Evolutionary conservation across 2,888 invertebrate genomes (phyloP).

Genomic region (Netelia melanura): DNA sequence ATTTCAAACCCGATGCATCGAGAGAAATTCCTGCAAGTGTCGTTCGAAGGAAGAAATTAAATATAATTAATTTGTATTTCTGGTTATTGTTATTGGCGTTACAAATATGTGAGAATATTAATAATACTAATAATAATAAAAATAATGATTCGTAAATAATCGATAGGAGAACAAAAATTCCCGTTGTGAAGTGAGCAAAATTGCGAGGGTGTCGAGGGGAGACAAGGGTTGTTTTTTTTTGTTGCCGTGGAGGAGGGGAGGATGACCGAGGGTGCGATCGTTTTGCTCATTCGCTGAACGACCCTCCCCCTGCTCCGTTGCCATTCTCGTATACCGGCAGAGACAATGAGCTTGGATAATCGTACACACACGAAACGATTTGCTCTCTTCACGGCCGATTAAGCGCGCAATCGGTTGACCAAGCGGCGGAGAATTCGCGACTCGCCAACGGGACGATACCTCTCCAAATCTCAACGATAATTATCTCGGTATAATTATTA

Average conservation of each 20-base stretch:
- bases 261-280: slow-evolving; percentile 42
- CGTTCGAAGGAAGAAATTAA: too few species aligned
- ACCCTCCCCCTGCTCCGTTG: slow-evolving; percentile 30
- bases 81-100: too few species aligned
- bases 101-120: too few species aligned
- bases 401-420: slow-evolving; percentile 78
- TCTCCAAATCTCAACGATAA: slow-evolving; percentile 3
- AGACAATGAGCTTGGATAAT: slow-evolving; percentile 80
- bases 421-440: slow-evolving; percentile 30
- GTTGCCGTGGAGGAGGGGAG: slow-evolving; percentile 13
- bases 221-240: slow-evolving; percentile 32
- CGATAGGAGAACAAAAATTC: slow-evolving; percentile 12
- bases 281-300: slow-evolving; percentile 54
- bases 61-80: too few species aligned
- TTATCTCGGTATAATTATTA: slow-evolving; percentile 22
- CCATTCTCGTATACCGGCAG: slow-evolving; percentile 34
- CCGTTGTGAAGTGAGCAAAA: slow-evolving; percentile 52
- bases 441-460: neutral
- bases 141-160: neutral
- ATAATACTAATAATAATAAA: too few species aligned
- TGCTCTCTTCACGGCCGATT: slow-evolving; percentile 84
- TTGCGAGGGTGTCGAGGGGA: slow-evolving; percentile 29
- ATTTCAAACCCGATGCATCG: too few species aligned
- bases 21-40: too few species aligned
- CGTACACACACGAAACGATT: slow-evolving; percentile 82